Conservation (phyloP, 30 jellyfish, hydroid and myxozoan species). For the Aurelia coerulea region DNA sequence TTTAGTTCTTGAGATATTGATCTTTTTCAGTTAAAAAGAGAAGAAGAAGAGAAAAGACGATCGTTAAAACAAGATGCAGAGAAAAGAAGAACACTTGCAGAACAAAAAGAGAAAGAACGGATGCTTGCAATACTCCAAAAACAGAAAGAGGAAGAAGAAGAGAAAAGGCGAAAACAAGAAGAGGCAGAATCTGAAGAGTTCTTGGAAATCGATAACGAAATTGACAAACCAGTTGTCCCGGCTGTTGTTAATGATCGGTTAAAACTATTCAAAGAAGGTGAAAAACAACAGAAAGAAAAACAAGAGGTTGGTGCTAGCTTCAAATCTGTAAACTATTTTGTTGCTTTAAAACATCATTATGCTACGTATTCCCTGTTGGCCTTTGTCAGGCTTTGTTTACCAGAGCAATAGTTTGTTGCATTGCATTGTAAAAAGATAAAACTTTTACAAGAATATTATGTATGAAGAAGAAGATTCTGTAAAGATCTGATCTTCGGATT, state of each 20-base stretch:
- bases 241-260: constrained; percentile 61
- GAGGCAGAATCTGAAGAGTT: constrained; percentile 65
- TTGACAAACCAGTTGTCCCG: constrained; percentile 20
- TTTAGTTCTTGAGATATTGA: not conserved
- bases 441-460: too few relatives aligned
- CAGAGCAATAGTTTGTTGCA: too few relatives aligned
- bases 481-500: too few relatives aligned
- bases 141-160: constrained; percentile 63
- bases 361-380: too few relatives aligned
- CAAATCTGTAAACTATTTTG: not conserved
- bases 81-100: constrained; percentile 38
- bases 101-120: constrained; percentile 66
- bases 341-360: too few relatives aligned
- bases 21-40: constrained; percentile 24
- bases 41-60: constrained; percentile 61
- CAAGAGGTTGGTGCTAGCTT: constrained; percentile 41
- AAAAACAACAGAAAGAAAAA: constrained; percentile 50
- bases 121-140: constrained; percentile 49
- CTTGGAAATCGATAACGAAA: constrained; percentile 45
- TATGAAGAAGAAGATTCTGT: too few relatives aligned
- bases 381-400: too few relatives aligned
- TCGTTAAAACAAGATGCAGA: constrained; percentile 64
- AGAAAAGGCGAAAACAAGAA: constrained; percentile 44
- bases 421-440: too few relatives aligned
- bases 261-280: constrained; percentile 55